Percentiles rank a stretch among this genome's conserved stretches.
Evolutionary conservation across 2,113 vertebrate genomes (phyloP).

Genomic region (Rhipidura dahli): DNA sequence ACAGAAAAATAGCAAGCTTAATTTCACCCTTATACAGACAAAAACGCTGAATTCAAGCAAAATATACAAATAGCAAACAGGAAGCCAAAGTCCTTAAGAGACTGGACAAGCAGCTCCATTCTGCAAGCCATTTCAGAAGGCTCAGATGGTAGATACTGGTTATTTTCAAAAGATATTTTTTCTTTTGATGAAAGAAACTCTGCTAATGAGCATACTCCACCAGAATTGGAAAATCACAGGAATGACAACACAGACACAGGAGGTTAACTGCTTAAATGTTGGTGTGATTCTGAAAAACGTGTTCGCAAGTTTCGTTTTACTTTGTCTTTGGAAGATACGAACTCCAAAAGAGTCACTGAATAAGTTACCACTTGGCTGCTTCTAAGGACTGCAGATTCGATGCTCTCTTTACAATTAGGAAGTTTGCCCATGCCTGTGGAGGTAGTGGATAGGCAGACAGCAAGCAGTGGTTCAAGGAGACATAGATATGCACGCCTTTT

Average conservation of each 20-base stretch:
- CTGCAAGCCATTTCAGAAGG: neutral
- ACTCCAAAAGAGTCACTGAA: neutral
- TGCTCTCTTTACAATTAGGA: neutral
- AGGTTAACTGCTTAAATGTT: constrained; percentile 34
- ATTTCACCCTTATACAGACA: constrained; percentile 12
- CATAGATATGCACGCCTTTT: neutral
- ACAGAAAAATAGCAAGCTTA: constrained; percentile 38
- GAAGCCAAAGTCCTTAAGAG: constrained; percentile 5
- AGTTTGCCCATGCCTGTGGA: neutral
- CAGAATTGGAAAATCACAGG: constrained; percentile 35
- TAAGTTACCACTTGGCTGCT: neutral
- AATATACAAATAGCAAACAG: neutral
- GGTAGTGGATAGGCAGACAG: neutral
- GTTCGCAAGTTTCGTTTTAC: neutral
- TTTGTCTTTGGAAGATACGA: constrained; percentile 27
- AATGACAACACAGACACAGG: neutral
- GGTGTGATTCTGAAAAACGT: constrained; percentile 32
- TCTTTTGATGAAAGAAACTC: neutral
- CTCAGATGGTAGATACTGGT: constrained; percentile 11
- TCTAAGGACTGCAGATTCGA: neutral
- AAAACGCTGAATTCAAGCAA: constrained; percentile 10
- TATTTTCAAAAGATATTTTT: neutral
- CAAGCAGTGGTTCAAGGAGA: constrained; percentile 46
- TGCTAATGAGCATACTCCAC: neutral
- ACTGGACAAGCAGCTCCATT: neutral